Evolutionary conservation across 2,888 invertebrate genomes (phyloP), one percentile per base, ranked within the genome.

Genomic region (Nebria brevicollis): DNA sequence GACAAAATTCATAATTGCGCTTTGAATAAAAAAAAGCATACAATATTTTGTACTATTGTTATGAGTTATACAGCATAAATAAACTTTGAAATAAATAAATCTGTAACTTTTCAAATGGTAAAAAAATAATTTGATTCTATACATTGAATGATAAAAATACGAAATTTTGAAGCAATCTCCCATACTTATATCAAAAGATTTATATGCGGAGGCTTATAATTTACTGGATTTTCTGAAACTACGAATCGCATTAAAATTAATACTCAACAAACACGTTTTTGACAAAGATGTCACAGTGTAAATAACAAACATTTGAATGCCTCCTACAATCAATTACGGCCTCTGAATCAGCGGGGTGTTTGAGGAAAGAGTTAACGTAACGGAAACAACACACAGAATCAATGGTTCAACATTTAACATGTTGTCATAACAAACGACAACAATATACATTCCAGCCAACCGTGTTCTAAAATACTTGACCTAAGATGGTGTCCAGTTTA

Each of bases 381-480:
- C 54, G 54, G 70, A 20, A 70, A 72, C 73, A 34, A 64, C 41
- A 41, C 41, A 0, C 15, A 64, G 72, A 65, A 72, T n/a, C 54
- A 72, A 72, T 25, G 43, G 77, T 41, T 20, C 66, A 72, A 64
- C 66, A 78, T 78, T 78, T 78, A 73, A 65, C 66, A 78, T 77
- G 77, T 77, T 78, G 78, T 73, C 73, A 78, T 72, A 78, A 78
- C 78, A 77, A 78, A 78, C 65, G 78, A 78, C 78, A 78, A 78
- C 73, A 78, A 78, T 78, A 78, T 72, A 66, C 78, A 78, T 78
- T 78, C 78, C 78, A 73, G 1, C 4, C 7, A 54, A 54, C 54
- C 8, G 54, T 54, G 54, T 54, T 7, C 54, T 5, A 13, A 13
- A 54, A 54, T 54, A 54, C 54, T 54, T 54, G 54, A 54, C 54